phyloP scores from a whole-genome alignment of 2,888 invertebrate species.

The Tanytarsus gracilentus region DNA sequence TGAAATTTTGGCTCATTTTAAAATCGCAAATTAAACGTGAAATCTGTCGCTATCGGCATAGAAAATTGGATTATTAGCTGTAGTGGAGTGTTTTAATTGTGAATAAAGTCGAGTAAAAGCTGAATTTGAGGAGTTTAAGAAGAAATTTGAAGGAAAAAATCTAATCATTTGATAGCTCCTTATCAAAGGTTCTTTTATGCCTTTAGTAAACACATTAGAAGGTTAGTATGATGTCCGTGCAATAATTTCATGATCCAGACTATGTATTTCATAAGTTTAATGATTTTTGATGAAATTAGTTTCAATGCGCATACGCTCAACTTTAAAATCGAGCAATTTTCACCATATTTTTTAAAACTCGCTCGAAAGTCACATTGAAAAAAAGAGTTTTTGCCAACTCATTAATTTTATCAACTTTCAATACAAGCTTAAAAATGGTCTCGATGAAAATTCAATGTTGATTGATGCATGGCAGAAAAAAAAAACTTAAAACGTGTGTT shows the following conservation, averaged over 20 bases:
- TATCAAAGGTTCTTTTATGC: not conserved
- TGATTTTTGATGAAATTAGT: not conserved
- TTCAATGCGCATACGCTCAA: conserved; percentile 3
- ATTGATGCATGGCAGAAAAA: not conserved
- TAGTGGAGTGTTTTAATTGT: too few relatives aligned
- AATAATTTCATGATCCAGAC: conserved; percentile 9
- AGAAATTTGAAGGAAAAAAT: not conserved
- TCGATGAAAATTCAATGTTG: not conserved
- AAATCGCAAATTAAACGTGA: too few relatives aligned
- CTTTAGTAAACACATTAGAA: conserved; percentile 6
- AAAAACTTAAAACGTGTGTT: conserved; percentile 12
- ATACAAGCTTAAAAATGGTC: not conserved
- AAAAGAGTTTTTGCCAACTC: conserved; percentile 20
- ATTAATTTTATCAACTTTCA: conserved; percentile 13
- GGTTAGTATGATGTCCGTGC: not conserved
- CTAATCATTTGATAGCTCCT: not conserved
- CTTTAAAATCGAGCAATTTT: not conserved
- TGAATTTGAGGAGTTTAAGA: too few relatives aligned
- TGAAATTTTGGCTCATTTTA: too few relatives aligned
- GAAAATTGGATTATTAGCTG: too few relatives aligned
- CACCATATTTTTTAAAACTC: conserved; percentile 2
- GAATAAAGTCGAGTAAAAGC: too few relatives aligned
- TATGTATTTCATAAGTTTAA: not conserved
- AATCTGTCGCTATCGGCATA: too few relatives aligned
- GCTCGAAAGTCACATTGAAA: not conserved